Evolutionary conservation across 1,140 invertebrate genomes (phyloP).

Genomic region (Eriocheir sinensis): DNA sequence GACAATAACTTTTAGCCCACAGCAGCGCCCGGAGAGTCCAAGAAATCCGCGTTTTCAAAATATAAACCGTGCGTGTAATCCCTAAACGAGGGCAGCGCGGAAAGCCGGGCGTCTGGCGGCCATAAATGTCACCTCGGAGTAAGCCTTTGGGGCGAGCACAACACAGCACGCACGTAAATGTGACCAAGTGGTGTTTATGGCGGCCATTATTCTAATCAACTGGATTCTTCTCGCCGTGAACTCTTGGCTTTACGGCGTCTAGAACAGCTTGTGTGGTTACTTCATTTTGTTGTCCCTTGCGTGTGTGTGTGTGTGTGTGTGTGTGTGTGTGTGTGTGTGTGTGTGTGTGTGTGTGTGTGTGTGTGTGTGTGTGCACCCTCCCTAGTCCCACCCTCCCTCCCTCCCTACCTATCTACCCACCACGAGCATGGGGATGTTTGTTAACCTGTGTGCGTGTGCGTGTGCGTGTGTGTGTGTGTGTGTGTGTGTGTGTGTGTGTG

Average conservation of each 20-base stretch:
- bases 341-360: constrained; percentile 1
- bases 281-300: neutral
- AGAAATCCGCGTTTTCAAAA: neutral
- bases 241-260: neutral
- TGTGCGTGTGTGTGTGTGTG: constrained; percentile 47
- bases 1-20: neutral
- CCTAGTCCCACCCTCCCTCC: too few relatives aligned
- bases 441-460: constrained; percentile 9
- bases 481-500: constrained; percentile 34
- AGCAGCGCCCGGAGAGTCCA: neutral
- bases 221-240: constrained; percentile 1
- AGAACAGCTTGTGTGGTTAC: neutral
- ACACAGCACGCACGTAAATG: neutral
- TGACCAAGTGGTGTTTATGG: constrained; percentile 12
- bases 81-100: neutral
- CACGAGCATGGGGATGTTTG: constrained; percentile 13
- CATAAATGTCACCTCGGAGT: neutral
- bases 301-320: constrained; percentile 45
- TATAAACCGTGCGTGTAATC: neutral
- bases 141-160: constrained; percentile 5
- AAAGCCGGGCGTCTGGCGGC: neutral
- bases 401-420: neutral
- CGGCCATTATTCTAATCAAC: constrained; percentile 6
- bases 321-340: constrained; percentile 35
- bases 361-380: neutral